These are phyloP conservation scores for Drosophila pandora DNA, from an alignment of 1,140 invertebrate genomes.

Conservation along the genomic window DNA sequence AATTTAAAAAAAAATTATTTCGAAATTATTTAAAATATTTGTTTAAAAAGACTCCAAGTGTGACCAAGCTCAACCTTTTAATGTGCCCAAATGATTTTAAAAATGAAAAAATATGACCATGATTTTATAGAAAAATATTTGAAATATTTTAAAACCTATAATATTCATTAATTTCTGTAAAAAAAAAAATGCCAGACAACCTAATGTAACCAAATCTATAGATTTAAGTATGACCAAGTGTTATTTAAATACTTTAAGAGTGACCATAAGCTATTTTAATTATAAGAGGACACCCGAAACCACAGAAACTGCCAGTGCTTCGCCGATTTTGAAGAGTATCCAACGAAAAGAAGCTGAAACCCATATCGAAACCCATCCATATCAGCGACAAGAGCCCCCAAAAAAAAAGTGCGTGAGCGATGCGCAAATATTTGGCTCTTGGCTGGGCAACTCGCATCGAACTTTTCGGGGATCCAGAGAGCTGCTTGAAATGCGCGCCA, in stretches of 20 bases:
- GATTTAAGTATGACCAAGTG: no score
- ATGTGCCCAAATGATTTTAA: no score
- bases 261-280: not conserved
- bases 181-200: no score
- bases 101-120: not conserved
- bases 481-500: slow-evolving; percentile 74
- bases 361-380: slow-evolving; percentile 3
- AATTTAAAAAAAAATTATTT: no score
- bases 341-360: slow-evolving; percentile 1
- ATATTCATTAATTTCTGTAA: no score
- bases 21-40: no score
- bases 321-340: slow-evolving; percentile 6
- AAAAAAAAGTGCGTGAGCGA: slow-evolving; percentile 65
- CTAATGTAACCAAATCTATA: no score
- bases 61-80: no score
- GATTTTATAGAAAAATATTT: not conserved
- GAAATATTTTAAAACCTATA: not conserved
- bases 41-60: no score
- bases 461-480: slow-evolving; percentile 8
- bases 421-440: slow-evolving; percentile 50
- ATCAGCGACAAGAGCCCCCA: not conserved
- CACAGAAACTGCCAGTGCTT: no score
- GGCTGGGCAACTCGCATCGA: not conserved
- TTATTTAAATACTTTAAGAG: no score
- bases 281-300: no score